A percentile compares a stretch with the other conserved stretches of the same genome.
These are phyloP conservation scores for Lithobates sylvaticus DNA, from an alignment of 2,797 vertebrate species.

Conservation along the genomic window DNA sequence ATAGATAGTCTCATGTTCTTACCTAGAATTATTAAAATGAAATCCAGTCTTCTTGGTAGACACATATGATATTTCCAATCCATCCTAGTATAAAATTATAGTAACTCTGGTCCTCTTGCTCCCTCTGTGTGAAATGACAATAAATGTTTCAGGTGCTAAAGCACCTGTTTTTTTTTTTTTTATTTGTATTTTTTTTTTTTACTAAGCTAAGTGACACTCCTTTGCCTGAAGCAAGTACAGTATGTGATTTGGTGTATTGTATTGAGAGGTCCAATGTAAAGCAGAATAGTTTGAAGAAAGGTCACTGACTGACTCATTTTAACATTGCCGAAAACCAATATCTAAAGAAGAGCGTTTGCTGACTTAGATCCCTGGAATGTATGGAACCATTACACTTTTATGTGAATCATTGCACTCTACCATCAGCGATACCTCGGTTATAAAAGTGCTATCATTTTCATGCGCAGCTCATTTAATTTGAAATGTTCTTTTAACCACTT, in stretches of 20 bases:
- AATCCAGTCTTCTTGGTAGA: not conserved
- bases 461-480: not conserved
- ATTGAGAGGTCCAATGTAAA: slow-evolving; percentile 29
- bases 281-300: slow-evolving; percentile 3
- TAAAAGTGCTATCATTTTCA: not conserved
- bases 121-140: slow-evolving; percentile 13
- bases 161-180: slow-evolving; percentile 12
- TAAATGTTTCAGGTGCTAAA: slow-evolving; percentile 3
- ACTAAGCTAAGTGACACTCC: slow-evolving; percentile 43
- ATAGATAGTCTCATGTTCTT: not conserved
- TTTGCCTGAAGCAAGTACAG: slow-evolving; percentile 39
- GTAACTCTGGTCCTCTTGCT: slow-evolving; percentile 11
- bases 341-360: not conserved
- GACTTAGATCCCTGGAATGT: slow-evolving; percentile 28
- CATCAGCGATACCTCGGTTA: not conserved
- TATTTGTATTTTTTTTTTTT: slow-evolving; percentile 26
- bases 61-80: slow-evolving; percentile 24
- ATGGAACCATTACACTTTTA: not conserved
- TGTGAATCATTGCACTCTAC: slow-evolving; percentile 7
- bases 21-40: slow-evolving; percentile 23
- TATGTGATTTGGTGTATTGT: slow-evolving; percentile 21
- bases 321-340: slow-evolving; percentile 24
- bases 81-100: slow-evolving; percentile 20
- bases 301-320: slow-evolving; percentile 35
- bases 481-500: not conserved